These are phyloP conservation scores for Diabrotica undecimpunctata DNA, from an alignment of 1,140 invertebrate species.

Conservation along the genomic window DNA sequence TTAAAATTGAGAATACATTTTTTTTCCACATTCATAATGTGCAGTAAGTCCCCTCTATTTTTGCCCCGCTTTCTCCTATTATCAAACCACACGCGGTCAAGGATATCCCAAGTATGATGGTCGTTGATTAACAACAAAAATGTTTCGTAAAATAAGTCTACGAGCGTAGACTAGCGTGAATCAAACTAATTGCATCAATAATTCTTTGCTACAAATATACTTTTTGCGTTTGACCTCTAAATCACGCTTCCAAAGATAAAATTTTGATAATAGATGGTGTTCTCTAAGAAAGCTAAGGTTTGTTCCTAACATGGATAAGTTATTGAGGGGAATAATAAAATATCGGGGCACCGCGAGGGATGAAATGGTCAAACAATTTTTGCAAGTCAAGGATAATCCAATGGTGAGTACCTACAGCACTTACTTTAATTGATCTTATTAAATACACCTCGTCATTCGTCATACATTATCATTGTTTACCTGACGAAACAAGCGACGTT, in stretches of 20 bases:
- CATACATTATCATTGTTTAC: too few relatives aligned
- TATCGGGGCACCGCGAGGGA: conserved; percentile 76
- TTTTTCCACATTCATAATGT: too few relatives aligned
- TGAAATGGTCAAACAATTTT: conserved; percentile 87
- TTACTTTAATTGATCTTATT: too few relatives aligned
- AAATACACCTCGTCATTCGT: too few relatives aligned
- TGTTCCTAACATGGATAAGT: conserved; percentile 67
- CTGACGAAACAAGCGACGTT: too few relatives aligned
- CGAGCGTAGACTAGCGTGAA: not conserved
- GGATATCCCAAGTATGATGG: not conserved
- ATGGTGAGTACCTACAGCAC: conserved; percentile 59
- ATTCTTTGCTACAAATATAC: too few relatives aligned
- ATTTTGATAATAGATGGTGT: not conserved
- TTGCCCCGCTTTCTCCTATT: not conserved
- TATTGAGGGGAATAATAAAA: conserved; percentile 82
- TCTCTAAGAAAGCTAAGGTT: not conserved
- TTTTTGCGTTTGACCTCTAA: too few relatives aligned
- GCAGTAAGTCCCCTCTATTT: too few relatives aligned
- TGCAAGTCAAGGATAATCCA: conserved; percentile 80
- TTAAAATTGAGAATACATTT: too few relatives aligned
- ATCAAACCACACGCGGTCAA: not conserved
- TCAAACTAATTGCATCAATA: too few relatives aligned
- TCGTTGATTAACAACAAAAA: not conserved
- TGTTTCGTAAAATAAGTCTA: not conserved
- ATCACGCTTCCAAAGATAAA: conserved; percentile 4